Conservation (phyloP, 1,140 invertebrate genomes). For the Drosophila setifemur region DNA sequence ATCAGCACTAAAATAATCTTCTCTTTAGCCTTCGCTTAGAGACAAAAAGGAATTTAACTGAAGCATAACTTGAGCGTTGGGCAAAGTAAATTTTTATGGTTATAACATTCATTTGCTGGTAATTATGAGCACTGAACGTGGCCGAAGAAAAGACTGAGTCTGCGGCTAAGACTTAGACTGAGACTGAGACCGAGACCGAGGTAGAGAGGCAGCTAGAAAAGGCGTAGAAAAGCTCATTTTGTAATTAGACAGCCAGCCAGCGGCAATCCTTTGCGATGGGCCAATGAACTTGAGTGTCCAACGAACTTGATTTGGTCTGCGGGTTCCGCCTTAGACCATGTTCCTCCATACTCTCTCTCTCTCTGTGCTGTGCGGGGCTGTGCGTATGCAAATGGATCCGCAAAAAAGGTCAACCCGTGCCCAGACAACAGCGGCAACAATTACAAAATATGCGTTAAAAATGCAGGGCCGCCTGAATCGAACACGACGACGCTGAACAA, state of each 20-base stretch:
- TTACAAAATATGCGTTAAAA: slow-evolving; percentile 80
- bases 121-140: slow-evolving; percentile 62
- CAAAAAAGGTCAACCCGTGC: slow-evolving; percentile 63
- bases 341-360: background rate
- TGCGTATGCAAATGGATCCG: slow-evolving; percentile 72
- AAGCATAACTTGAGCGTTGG: slow-evolving; percentile 70
- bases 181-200: background rate
- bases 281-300: slow-evolving; percentile 70
- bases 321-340: slow-evolving; percentile 9
- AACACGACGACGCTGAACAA: slow-evolving; percentile 59
- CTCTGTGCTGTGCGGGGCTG: slow-evolving; percentile 10
- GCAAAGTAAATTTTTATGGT: slow-evolving; percentile 75
- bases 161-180: no score
- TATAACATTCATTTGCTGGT: slow-evolving; percentile 79
- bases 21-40: slow-evolving; percentile 13
- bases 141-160: slow-evolving; percentile 1
- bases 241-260: slow-evolving; percentile 77
- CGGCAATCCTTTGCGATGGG: slow-evolving; percentile 47
- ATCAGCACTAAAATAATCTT: slow-evolving; percentile 5
- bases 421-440: slow-evolving; percentile 59
- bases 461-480: slow-evolving; percentile 75
- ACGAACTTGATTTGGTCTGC: slow-evolving; percentile 75
- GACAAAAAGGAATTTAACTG: slow-evolving; percentile 67
- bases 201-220: slow-evolving; percentile 12
- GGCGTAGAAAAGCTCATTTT: slow-evolving; percentile 59